These are phyloP conservation scores for Synanthedon tipuliformis DNA, from an alignment of 2,888 invertebrate species.

Conservation along the genomic window DNA sequence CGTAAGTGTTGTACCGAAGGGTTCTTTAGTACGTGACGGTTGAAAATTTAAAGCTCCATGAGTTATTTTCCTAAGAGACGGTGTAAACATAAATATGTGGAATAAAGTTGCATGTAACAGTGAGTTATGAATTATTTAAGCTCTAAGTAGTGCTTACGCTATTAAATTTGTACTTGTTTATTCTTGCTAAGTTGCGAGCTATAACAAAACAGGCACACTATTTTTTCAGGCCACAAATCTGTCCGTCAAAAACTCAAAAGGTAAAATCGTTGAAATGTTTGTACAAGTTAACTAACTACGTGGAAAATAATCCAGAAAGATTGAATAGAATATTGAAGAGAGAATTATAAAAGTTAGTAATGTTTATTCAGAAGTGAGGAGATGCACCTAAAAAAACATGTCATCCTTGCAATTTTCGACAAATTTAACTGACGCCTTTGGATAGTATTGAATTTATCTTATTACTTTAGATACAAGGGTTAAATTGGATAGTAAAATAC, in stretches of 20 bases:
- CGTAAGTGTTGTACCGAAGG: constrained; percentile 9
- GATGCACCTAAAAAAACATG: constrained; percentile 50
- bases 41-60: constrained; percentile 26
- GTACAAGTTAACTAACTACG: constrained; percentile 34
- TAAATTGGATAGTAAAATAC: neutral
- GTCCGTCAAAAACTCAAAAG: constrained; percentile 22
- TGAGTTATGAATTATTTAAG: constrained; percentile 5
- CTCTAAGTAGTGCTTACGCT: neutral
- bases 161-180: neutral
- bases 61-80: constrained; percentile 18
- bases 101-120: constrained; percentile 9
- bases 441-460: neutral
- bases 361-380: constrained; percentile 48
- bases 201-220: neutral
- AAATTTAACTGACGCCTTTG: no score
- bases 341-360: constrained; percentile 24
- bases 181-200: neutral
- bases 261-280: constrained; percentile 45
- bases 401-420: neutral
- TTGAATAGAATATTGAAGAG: constrained; percentile 27
- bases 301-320: constrained; percentile 38
- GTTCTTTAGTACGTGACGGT: constrained; percentile 28
- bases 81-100: constrained; percentile 14
- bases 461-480: neutral
- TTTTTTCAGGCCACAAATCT: neutral